phyloP scores from a whole-genome alignment of 2,888 invertebrate species.

The Serripes groenlandicus region DNA sequence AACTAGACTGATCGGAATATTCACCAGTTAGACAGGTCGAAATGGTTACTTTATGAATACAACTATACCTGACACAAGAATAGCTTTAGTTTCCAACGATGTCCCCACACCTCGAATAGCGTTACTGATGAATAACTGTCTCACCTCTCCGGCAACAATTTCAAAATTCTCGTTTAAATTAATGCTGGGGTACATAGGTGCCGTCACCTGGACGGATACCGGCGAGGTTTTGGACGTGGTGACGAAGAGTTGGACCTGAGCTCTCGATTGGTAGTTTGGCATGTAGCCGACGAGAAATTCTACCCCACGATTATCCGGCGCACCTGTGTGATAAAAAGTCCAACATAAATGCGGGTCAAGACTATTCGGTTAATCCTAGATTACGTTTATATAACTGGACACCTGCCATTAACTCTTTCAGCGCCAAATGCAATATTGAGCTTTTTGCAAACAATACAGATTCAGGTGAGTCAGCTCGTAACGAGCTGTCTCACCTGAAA shows the following conservation, averaged over 20 bases:
- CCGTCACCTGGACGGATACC: conserved; percentile 56
- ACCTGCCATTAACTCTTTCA: not conserved
- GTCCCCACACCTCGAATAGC: conserved; percentile 57
- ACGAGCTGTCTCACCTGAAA: no score
- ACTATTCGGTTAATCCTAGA: no score
- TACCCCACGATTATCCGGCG: conserved; percentile 38
- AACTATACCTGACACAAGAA: conserved; percentile 54
- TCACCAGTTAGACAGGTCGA: no score
- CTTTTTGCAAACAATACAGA: no score
- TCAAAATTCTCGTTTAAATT: conserved; percentile 51
- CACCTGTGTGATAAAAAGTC: not conserved
- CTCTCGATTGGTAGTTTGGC: conserved; percentile 23
- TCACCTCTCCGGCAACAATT: conserved; percentile 62
- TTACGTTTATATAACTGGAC: not conserved
- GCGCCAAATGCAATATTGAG: no score
- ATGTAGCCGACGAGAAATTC: conserved; percentile 40
- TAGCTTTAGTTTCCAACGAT: conserved; percentile 51
- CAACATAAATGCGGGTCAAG: not conserved
- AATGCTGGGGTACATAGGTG: conserved; percentile 41
- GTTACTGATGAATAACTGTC: conserved; percentile 47
- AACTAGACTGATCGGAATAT: no score
- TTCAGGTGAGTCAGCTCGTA: no score
- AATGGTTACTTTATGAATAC: no score
- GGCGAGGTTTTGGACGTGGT: conserved; percentile 49
- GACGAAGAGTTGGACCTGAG: conserved; percentile 46